Evolutionary conservation across 2,113 vertebrate genomes (phyloP).

Genomic region (Cyprinodon tularosa): DNA sequence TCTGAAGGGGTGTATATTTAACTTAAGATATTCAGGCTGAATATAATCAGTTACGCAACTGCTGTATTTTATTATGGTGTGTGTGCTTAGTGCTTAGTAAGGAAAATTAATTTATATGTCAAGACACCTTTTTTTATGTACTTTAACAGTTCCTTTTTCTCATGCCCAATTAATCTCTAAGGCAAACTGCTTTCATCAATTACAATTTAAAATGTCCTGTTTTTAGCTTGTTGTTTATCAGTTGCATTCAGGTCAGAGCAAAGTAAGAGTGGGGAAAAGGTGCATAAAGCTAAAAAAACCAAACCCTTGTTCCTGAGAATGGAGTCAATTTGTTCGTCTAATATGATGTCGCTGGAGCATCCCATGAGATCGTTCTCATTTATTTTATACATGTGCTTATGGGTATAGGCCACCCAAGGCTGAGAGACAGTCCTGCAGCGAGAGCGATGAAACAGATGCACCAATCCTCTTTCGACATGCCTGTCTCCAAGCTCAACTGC

Average conservation of each 20-base stretch:
- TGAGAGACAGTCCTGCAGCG: conserved; percentile 3
- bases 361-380: conserved; percentile 19
- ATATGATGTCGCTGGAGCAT: conserved; percentile 10
- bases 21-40: not conserved
- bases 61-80: not conserved
- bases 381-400: conserved; percentile 17
- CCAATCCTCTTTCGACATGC: not conserved
- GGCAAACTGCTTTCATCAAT: not conserved
- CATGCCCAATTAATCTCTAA: not conserved
- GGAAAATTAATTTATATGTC: not conserved
- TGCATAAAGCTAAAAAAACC: not conserved
- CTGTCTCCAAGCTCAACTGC: not conserved
- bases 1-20: not conserved
- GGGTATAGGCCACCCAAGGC: conserved; percentile 18
- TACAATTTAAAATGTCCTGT: not conserved
- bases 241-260: not conserved
- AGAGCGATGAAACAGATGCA: not conserved
- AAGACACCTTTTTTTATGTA: not conserved
- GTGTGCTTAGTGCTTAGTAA: not conserved
- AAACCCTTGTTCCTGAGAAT: not conserved
- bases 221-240: not conserved
- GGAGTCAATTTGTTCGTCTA: conserved; percentile 22
- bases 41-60: not conserved
- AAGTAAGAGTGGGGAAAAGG: not conserved
- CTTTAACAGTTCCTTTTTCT: not conserved